Evolutionary conservation across 35 echinoderm and acorn worm genomes (phyloP).

Genomic region (Ophiothrix spiculata): DNA sequence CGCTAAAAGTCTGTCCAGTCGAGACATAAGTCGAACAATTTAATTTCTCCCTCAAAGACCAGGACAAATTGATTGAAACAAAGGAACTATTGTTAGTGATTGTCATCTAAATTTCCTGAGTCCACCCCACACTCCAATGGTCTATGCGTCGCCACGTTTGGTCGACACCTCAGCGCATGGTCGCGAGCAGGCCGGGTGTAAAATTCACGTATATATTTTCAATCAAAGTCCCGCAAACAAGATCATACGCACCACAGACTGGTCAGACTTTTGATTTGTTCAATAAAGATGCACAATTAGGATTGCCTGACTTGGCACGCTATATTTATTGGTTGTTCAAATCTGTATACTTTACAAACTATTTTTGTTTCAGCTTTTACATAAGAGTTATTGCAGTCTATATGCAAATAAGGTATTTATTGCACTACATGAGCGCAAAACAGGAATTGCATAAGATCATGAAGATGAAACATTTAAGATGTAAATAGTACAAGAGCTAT

Average conservation of each 20-base stretch:
- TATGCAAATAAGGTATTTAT: too few relatives aligned
- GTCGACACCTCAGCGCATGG: background rate
- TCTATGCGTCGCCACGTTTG: background rate
- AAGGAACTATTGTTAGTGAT: background rate
- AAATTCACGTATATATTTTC: constrained; percentile 16
- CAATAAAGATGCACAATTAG: background rate
- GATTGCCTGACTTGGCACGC: background rate
- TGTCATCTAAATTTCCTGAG: background rate
- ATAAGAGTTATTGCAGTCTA: too few relatives aligned
- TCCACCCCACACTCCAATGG: background rate
- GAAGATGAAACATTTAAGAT: too few relatives aligned
- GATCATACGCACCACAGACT: background rate
- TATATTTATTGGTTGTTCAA: background rate
- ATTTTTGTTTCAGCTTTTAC: too few relatives aligned
- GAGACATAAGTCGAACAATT: too few relatives aligned
- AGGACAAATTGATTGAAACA: background rate
- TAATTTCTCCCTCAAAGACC: too few relatives aligned
- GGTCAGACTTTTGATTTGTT: background rate
- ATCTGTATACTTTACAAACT: too few relatives aligned
- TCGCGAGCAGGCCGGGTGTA: background rate
- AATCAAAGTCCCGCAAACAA: constrained; percentile 4
- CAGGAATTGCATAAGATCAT: too few relatives aligned
- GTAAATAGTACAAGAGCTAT: too few relatives aligned
- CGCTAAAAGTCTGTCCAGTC: too few relatives aligned
- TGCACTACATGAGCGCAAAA: too few relatives aligned